Percentiles rank a stretch among this genome's conserved stretches.
Evolutionary conservation across 2,888 invertebrate genomes (phyloP).

Genomic region (Rhagophthalmus giganteus): DNA sequence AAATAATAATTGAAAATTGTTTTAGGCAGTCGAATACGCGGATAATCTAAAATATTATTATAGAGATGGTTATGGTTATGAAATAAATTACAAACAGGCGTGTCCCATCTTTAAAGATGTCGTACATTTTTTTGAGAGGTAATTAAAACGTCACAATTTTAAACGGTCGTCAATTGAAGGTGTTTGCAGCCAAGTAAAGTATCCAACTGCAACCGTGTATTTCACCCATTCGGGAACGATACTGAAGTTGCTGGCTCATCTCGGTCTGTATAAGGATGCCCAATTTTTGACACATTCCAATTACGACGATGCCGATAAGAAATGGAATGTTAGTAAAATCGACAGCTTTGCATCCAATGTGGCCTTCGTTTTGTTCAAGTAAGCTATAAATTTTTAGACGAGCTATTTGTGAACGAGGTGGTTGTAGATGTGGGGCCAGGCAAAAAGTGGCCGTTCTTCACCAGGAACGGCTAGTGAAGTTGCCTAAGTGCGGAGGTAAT

Average conservation of each 20-base stretch:
- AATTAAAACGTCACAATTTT: too few species aligned
- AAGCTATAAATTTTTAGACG: too few species aligned
- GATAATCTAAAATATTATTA: conserved; percentile 78
- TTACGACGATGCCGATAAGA: not conserved
- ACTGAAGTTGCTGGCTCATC: not conserved
- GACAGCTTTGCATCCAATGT: conserved; percentile 79
- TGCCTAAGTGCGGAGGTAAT: conserved; percentile 69
- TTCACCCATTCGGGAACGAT: not conserved
- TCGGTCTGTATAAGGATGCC: not conserved
- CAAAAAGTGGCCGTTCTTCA: conserved; percentile 68
- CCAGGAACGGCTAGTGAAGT: conserved; percentile 70
- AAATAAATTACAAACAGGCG: conserved; percentile 71
- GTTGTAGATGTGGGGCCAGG: conserved; percentile 48
- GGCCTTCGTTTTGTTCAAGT: conserved; percentile 75
- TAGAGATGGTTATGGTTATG: conserved; percentile 76
- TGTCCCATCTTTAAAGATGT: conserved; percentile 72
- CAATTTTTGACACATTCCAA: not conserved
- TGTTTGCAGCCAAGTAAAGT: not conserved
- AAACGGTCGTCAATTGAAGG: too few species aligned
- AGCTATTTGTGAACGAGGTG: too few species aligned
- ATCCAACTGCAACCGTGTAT: not conserved
- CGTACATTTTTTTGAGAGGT: conserved; percentile 65
- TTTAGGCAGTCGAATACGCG: conserved; percentile 65
- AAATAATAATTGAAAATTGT: too few species aligned
- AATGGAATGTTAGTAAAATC: conserved; percentile 56